Conservation (phyloP, 2,113 vertebrate genomes). For the Pomatorhinus ruficollis region DNA sequence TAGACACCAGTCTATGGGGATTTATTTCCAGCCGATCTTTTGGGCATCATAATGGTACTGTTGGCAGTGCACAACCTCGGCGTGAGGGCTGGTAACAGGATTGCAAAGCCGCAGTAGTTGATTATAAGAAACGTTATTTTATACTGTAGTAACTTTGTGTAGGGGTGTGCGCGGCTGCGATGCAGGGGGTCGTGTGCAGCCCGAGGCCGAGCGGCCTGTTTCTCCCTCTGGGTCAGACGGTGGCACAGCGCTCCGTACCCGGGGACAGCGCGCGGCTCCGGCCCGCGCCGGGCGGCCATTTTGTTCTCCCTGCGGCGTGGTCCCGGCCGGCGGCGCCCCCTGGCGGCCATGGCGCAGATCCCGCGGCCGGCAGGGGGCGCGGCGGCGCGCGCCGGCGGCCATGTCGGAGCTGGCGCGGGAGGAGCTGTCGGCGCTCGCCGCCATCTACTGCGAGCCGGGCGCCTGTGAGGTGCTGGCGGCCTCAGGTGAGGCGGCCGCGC, state of each 20-base stretch:
- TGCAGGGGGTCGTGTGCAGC: accelerated
- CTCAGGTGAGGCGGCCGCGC: slow-evolving; percentile 74
- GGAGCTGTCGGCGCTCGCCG: slow-evolving; percentile 76
- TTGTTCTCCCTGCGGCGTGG: background rate
- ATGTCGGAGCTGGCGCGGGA: slow-evolving; percentile 74
- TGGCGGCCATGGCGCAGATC: background rate
- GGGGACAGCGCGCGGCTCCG: too few species aligned
- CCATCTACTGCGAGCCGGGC: slow-evolving; percentile 79
- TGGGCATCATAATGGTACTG: accelerated
- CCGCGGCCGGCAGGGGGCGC: background rate
- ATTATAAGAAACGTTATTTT: accelerated
- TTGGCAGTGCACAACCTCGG: background rate
- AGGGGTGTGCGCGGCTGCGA: accelerated
- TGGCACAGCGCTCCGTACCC: accelerated
- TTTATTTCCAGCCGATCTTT: background rate
- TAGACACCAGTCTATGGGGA: accelerated
- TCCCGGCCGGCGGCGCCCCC: background rate
- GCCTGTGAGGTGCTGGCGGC: slow-evolving; percentile 77
- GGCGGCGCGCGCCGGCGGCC: background rate
- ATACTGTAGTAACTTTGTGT: too few species aligned
- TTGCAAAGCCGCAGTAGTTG: accelerated
- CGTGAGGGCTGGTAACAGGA: too few species aligned
- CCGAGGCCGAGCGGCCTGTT: background rate
- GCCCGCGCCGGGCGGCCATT: accelerated
- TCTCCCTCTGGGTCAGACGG: accelerated